Base-by-base conservation (phyloP, 2,113 vertebrate genomes). In the Cryptotis parvus region DNA sequence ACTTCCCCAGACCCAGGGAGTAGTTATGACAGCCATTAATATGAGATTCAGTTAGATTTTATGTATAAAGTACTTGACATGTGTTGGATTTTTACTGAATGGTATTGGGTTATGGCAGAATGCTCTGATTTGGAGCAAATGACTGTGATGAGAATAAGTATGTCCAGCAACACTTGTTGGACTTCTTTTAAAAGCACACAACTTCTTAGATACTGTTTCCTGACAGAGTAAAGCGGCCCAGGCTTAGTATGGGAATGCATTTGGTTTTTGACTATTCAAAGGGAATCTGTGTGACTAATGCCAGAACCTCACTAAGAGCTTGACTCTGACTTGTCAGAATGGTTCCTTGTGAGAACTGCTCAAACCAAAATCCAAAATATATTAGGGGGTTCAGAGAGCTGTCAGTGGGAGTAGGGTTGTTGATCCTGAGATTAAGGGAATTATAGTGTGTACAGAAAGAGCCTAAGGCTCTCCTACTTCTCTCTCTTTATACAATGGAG, bases 401-500 rank as follows among this genome's bases (percentile, higher is more conserved):
- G 65, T n/a, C 45, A 68, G 45, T 61, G 58, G 58, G 63, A 35
- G 45, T 41, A 90, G 35, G 41, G 27, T 81, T 91, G 41, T 89
- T 92, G 84, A 94, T 91, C 70, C 65, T 82, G 84, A 82, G 77
- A 96, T 91, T 84, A 94, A 94, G 27, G 76, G 88, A 80, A 91
- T 94, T 94, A 87, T 89, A 39, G 33, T 9, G 12, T 85, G 70
- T 39, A 90, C 70, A 83, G 78, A 85, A 88, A 84, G 27, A 89
- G 66, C 78, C 74, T 16, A 33, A 85, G 45, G 90, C 61, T 41
- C 43, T 87, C 39, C 65, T 65, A 5, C 80, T 66, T 91, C 81
- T 65, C 43, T 89, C 66, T 70, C 84, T 29, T 65, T 92, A 80
- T 86, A 91, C 91, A 87, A 52, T 72, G 33, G 66, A 52, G 9